These are phyloP conservation scores for Agrypnus murinus DNA, from an alignment of 2,888 invertebrate genomes.

Conservation along the genomic window DNA sequence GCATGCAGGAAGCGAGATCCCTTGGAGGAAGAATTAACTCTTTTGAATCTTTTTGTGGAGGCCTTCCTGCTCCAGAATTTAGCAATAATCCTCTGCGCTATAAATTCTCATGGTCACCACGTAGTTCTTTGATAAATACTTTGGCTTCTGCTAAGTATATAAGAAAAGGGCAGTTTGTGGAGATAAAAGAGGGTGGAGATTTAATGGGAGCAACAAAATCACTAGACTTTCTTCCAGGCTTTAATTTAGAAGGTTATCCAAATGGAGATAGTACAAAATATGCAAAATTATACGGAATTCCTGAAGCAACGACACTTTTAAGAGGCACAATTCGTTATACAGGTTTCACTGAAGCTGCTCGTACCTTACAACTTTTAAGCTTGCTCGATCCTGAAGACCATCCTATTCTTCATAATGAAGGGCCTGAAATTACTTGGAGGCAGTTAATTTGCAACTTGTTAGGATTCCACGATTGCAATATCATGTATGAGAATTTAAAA, in stretches of 20 bases:
- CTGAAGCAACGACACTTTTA: constrained; percentile 90
- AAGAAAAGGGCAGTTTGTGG: constrained; percentile 77
- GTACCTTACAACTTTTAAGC: constrained; percentile 90
- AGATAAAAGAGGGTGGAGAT: constrained; percentile 91
- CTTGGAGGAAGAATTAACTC: constrained; percentile 95
- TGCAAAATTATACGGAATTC: constrained; percentile 89
- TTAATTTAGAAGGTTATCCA: constrained; percentile 96
- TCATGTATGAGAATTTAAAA: constrained; percentile 95
- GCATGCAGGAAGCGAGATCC: constrained; percentile 93
- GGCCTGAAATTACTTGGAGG: constrained; percentile 98
- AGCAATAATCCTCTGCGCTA: constrained; percentile 93
- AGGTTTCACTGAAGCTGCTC: constrained; percentile 93
- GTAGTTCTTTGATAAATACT: constrained; percentile 93
- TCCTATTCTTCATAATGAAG: constrained; percentile 93
- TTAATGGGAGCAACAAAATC: constrained; percentile 88
- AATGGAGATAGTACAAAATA: constrained; percentile 97
- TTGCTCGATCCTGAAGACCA: constrained; percentile 90
- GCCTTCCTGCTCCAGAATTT: constrained; percentile 97
- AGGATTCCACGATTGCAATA: constrained; percentile 87
- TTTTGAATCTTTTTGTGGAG: constrained; percentile 97
- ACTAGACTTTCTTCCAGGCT: constrained; percentile 95
- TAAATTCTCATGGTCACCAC: constrained; percentile 98
- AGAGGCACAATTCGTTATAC: constrained; percentile 94
- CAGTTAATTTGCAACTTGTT: constrained; percentile 87
- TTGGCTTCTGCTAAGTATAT: constrained; percentile 88